phyloP scores from a whole-genome alignment of 2,113 vertebrate genomes.

The Symphodus melops region DNA sequence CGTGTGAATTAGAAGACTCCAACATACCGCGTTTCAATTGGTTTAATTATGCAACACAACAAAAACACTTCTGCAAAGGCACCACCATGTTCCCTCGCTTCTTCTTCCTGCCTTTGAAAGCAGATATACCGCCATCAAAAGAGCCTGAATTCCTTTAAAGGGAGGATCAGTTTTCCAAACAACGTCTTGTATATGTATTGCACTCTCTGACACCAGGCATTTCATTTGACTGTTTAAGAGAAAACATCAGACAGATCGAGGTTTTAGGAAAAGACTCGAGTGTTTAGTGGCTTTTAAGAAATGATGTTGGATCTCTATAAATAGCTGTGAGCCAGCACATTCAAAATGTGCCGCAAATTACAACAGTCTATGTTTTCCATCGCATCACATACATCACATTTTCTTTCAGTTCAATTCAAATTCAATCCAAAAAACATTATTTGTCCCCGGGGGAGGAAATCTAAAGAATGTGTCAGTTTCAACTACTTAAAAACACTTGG shows the following conservation, averaged over 20 bases:
- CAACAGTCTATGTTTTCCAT: not conserved
- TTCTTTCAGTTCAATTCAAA: too few species aligned
- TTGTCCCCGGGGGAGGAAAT: too few species aligned
- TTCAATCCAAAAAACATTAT: too few species aligned
- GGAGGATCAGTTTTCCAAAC: constrained; percentile 12
- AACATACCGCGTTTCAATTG: not conserved
- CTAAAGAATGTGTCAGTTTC: too few species aligned
- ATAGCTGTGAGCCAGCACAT: too few species aligned
- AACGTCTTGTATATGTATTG: constrained; percentile 16
- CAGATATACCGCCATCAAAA: constrained; percentile 15
- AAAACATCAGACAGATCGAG: too few species aligned
- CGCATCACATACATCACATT: not conserved
- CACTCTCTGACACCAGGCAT: constrained; percentile 22
- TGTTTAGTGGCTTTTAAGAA: too few species aligned
- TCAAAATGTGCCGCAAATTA: not conserved
- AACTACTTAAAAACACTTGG: too few species aligned
- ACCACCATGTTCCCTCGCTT: not conserved
- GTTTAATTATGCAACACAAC: constrained; percentile 20
- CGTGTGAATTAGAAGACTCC: not conserved
- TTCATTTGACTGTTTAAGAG: not conserved
- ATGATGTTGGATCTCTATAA: too few species aligned
- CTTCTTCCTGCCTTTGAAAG: constrained; percentile 19
- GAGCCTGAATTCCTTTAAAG: constrained; percentile 1
- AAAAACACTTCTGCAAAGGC: constrained; percentile 14
- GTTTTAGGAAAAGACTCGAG: too few species aligned